Percentiles rank a stretch among this genome's conserved stretches.
Evolutionary conservation across 2,888 invertebrate species (phyloP).

Genomic region (Pyrrhopygopsis socrates): DNA sequence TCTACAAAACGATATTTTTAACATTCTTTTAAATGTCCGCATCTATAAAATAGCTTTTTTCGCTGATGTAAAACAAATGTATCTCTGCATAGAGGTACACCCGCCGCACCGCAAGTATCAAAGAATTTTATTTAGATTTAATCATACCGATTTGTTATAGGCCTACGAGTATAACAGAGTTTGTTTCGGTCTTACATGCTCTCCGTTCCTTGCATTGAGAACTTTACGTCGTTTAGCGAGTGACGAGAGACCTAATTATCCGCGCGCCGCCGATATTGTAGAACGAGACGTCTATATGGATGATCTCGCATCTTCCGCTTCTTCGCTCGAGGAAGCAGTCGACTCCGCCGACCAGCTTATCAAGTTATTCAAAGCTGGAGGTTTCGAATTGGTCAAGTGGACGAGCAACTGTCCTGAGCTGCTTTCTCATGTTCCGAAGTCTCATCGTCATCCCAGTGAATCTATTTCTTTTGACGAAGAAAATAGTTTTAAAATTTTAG

Average conservation of each 20-base stretch:
- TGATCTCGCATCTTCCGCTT: conserved; percentile 62
- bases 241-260: conserved; percentile 11
- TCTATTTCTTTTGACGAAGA: conserved; percentile 34
- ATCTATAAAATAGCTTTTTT: conserved; percentile 51
- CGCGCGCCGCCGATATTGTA: conserved; percentile 49
- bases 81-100: conserved; percentile 32
- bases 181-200: conserved; percentile 58
- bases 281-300: conserved; percentile 39
- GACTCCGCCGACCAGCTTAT: conserved; percentile 24
- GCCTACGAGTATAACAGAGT: conserved; percentile 64
- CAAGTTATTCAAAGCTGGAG: conserved; percentile 46
- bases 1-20: conserved; percentile 40
- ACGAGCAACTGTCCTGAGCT: conserved; percentile 33
- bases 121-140: conserved; percentile 60
- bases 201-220: conserved; percentile 60
- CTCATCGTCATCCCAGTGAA: conserved; percentile 33
- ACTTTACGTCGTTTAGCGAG: conserved; percentile 56
- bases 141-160: background rate
- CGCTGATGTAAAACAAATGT: conserved; percentile 53
- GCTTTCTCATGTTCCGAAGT: conserved; percentile 32
- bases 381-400: conserved; percentile 71
- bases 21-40: background rate
- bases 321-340: conserved; percentile 11
- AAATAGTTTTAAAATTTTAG: conserved; percentile 55
- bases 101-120: conserved; percentile 49